phyloP scores from a whole-genome alignment of 2,113 vertebrate species.

The Tapirus terrestris region DNA sequence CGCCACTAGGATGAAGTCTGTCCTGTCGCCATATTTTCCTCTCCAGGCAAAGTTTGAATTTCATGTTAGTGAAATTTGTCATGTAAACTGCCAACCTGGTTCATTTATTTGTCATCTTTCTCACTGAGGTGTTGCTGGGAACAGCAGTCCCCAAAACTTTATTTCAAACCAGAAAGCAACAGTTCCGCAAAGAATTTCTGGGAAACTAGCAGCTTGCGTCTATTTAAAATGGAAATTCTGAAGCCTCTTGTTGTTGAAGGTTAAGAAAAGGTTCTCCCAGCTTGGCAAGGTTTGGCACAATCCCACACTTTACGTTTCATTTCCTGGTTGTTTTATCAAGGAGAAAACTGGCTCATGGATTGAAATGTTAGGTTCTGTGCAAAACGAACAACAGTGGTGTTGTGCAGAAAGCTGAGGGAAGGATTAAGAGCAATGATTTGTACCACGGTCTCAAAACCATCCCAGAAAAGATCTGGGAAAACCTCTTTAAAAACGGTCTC shows the following conservation, averaged over 20 bases:
- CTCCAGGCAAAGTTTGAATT: neutral
- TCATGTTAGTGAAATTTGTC: neutral
- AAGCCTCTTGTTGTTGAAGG: conserved; percentile 23
- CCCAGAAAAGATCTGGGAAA: neutral
- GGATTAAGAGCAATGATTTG: conserved; percentile 17
- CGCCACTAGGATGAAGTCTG: neutral
- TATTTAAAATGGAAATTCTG: conserved; percentile 45
- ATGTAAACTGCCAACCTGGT: neutral
- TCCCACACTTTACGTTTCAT: conserved; percentile 33
- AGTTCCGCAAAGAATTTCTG: neutral
- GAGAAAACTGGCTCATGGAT: conserved; percentile 30
- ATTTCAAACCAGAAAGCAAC: conserved; percentile 9
- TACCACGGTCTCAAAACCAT: neutral
- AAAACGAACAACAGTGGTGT: neutral
- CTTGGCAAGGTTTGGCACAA: conserved; percentile 50
- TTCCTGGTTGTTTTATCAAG: conserved; percentile 68
- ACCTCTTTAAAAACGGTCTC: neutral
- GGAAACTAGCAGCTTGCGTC: neutral
- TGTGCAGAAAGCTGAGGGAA: conserved; percentile 24
- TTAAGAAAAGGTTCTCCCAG: conserved; percentile 30
- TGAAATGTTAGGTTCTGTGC: conserved; percentile 37
- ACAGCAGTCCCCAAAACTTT: neutral
- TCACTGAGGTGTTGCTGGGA: neutral
- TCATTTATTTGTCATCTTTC: conserved; percentile 2
- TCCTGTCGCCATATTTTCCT: neutral